A percentile compares a stretch with the other conserved stretches of the same genome.
Evolutionary conservation across 2,113 vertebrate genomes (phyloP).

Genomic region (Tetrax tetrax): DNA sequence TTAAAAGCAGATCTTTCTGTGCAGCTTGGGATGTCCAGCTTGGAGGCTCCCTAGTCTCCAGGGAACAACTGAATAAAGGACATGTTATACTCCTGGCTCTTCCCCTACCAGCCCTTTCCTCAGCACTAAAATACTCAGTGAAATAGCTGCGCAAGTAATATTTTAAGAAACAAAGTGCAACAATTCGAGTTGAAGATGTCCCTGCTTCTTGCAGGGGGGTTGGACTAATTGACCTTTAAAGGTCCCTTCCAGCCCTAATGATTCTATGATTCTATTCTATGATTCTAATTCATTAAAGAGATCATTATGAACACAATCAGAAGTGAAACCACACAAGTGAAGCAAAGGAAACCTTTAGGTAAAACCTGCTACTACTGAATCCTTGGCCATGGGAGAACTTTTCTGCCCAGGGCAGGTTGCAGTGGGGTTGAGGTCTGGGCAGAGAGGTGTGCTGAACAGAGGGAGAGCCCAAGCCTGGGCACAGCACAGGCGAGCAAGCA

Average conservation of each 20-base stretch:
- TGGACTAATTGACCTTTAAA: no score
- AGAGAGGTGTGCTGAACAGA: background rate
- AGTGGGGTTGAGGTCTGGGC: background rate
- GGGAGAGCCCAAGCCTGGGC: background rate
- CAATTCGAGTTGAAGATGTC: no score
- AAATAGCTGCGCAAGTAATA: background rate
- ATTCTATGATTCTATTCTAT: no score
- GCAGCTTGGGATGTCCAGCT: background rate
- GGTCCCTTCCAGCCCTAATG: no score
- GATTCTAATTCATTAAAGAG: background rate
- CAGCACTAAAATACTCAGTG: background rate
- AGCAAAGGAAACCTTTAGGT: background rate
- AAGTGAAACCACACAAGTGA: background rate
- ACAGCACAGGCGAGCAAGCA: background rate
- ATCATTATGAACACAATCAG: background rate
- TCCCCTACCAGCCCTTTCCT: background rate
- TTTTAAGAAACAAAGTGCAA: background rate
- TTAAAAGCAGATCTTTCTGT: background rate
- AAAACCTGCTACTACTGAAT: background rate
- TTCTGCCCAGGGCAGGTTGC: background rate
- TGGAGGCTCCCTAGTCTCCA: background rate
- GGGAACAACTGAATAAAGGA: background rate
- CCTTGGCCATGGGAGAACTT: background rate
- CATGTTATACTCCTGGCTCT: background rate
- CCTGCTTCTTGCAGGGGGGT: no score